A percentile compares a stretch with the other conserved stretches of the same genome.
Conservation (phyloP, 2,113 vertebrate species). For the Sander lucioperca region DNA sequence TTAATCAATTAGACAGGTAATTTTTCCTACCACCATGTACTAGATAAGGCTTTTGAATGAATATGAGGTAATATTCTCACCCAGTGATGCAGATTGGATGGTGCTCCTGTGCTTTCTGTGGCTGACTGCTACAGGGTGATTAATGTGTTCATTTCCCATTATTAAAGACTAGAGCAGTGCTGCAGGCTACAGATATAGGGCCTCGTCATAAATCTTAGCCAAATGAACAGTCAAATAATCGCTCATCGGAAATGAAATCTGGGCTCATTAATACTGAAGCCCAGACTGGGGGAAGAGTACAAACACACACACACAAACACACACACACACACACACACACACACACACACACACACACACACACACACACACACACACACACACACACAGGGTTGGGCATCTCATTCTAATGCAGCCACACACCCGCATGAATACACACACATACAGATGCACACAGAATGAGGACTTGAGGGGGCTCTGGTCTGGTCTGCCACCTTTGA, state of each 20-base stretch:
- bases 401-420: slow-evolving; percentile 28
- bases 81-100: slow-evolving; percentile 68
- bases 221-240: slow-evolving; percentile 99
- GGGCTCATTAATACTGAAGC: slow-evolving; percentile 95
- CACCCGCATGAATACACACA: slow-evolving; percentile 42
- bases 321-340: slow-evolving; percentile 20
- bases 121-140: slow-evolving; percentile 95
- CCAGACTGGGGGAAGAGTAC: slow-evolving; percentile 81
- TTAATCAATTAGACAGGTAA: slow-evolving; percentile 60
- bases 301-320: slow-evolving; percentile 46
- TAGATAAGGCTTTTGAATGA: slow-evolving; percentile 66
- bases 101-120: slow-evolving; percentile 87
- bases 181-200: slow-evolving; percentile 98
- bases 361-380: slow-evolving; percentile 20
- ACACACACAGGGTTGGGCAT: neutral
- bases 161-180: slow-evolving; percentile 97
- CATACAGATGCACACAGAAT: slow-evolving; percentile 47
- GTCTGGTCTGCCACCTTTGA: slow-evolving; percentile 52
- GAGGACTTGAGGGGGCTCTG: slow-evolving; percentile 38
- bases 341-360: slow-evolving; percentile 30
- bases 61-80: slow-evolving; percentile 52
- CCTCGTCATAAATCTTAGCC: slow-evolving; percentile 95
- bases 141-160: slow-evolving; percentile 99
- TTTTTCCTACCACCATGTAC: slow-evolving; percentile 50
- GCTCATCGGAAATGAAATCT: slow-evolving; percentile 99